Evolutionary conservation across 2,797 vertebrate species (phyloP).

Genomic region (Limnodromus scolopaceus): DNA sequence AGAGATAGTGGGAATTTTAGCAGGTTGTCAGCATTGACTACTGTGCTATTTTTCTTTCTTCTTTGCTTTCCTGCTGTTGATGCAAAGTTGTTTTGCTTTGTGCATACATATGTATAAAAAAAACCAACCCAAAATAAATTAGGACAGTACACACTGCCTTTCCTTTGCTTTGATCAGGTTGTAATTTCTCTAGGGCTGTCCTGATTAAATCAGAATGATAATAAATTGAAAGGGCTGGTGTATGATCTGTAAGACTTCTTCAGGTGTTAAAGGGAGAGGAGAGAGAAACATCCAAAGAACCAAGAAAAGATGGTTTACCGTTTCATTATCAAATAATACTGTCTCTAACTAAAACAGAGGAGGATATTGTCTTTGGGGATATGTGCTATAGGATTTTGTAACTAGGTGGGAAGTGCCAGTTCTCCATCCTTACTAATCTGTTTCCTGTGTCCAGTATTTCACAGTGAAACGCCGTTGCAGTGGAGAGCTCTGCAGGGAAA

Average conservation of each 20-base stretch:
- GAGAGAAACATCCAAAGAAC: neutral
- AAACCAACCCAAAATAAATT: neutral
- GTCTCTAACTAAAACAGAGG: neutral
- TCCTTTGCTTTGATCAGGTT: constrained; percentile 37
- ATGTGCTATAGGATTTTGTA: neutral
- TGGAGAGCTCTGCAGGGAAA: neutral
- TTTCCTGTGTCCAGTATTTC: neutral
- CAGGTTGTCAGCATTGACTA: neutral
- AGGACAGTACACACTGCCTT: neutral
- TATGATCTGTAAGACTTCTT: neutral
- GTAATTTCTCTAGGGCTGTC: constrained; percentile 17
- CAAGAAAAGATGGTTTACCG: neutral
- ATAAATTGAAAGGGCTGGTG: constrained; percentile 10
- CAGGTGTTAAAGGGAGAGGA: neutral
- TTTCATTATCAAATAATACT: neutral
- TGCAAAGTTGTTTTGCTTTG: neutral
- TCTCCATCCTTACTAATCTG: neutral
- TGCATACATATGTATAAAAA: neutral
- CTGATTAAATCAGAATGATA: constrained; percentile 46
- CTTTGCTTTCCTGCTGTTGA: neutral
- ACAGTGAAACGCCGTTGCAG: neutral
- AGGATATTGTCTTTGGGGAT: neutral
- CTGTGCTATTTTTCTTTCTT: neutral
- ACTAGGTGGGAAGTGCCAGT: neutral
- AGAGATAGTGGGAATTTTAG: neutral